phyloP scores from a whole-genome alignment of 1,140 invertebrate genomes.

The Brachionus manjavacas region DNA sequence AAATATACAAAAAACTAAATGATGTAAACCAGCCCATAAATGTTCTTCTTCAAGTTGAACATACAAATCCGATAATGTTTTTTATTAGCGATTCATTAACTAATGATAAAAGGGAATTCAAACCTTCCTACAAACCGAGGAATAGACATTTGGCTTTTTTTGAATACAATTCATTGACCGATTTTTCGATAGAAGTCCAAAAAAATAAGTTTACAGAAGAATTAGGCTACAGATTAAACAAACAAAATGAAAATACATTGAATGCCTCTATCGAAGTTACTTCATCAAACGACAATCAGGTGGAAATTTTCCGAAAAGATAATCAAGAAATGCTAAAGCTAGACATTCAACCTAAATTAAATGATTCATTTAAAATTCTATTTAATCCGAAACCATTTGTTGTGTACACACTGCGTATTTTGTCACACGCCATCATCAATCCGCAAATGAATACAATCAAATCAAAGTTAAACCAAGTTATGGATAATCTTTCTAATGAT shows the following conservation, averaged over 20 bases:
- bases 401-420: background rate
- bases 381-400: background rate
- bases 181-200: background rate
- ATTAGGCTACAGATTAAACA: background rate
- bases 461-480: conserved; percentile 6
- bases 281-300: background rate
- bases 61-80: background rate
- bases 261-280: background rate
- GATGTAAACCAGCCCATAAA: background rate
- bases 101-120: background rate
- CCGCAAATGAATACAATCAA: background rate
- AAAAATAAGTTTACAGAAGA: background rate
- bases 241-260: background rate
- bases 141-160: background rate
- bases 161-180: background rate
- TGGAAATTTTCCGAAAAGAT: conserved; percentile 15
- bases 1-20: background rate
- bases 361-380: background rate
- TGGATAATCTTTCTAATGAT: background rate
- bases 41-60: background rate
- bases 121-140: background rate
- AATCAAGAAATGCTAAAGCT: conserved; percentile 5
- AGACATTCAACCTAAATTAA: background rate
- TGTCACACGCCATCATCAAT: background rate
- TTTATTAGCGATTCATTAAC: background rate